Conservation (phyloP, 2,797 vertebrate genomes). For the Falco novaeseelandiae region DNA sequence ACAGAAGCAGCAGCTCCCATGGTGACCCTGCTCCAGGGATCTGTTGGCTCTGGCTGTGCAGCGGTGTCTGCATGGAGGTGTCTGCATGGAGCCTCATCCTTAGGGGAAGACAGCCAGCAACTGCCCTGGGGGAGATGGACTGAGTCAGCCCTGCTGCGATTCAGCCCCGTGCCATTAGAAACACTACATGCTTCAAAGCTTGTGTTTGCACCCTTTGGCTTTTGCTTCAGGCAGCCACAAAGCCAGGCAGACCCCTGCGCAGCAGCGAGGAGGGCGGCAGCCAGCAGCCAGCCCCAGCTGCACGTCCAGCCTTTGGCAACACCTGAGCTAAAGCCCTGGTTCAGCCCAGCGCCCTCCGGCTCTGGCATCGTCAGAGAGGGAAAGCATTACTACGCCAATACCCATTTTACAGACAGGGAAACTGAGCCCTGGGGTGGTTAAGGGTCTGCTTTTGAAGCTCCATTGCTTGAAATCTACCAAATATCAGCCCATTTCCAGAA, state of each 20-base stretch:
- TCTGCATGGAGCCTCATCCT: neutral
- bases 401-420: neutral
- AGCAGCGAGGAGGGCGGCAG: neutral
- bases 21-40: neutral
- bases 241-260: fast-evolving
- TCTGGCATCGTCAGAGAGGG: neutral
- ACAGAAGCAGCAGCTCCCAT: neutral
- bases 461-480: neutral
- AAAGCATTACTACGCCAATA: neutral
- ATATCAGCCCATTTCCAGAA: neutral
- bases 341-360: neutral
- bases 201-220: neutral
- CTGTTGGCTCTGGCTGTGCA: neutral
- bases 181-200: neutral
- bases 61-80: neutral
- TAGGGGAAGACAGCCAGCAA: neutral
- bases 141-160: neutral
- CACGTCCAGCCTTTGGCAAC: neutral
- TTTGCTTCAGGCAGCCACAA: neutral
- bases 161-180: neutral
- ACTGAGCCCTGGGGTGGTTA: neutral
- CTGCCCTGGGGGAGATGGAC: neutral
- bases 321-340: neutral
- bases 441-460: neutral
- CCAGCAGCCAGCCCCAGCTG: neutral